Evolutionary conservation across 1,140 invertebrate genomes (phyloP).

Genomic region (Trichogramma pretiosum): DNA sequence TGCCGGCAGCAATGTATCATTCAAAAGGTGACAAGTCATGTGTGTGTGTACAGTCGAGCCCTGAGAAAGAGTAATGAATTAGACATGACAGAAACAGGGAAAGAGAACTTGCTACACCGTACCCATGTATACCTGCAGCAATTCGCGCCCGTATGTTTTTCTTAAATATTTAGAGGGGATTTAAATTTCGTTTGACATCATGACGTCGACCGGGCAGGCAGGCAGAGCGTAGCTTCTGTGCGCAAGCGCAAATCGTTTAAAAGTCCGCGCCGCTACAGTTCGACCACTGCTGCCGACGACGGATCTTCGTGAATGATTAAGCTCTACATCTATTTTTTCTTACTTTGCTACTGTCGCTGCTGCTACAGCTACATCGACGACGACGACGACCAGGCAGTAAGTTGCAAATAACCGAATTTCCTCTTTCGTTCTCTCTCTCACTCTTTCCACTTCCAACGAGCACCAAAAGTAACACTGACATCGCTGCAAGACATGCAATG

Average conservation of each 20-base stretch:
- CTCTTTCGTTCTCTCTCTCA: slow-evolving; percentile 10
- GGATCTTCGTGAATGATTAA: slow-evolving; percentile 40
- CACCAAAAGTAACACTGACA: too few species aligned
- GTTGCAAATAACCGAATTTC: slow-evolving; percentile 3
- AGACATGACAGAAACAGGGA: slow-evolving; percentile 8
- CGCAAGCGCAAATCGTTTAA: slow-evolving; percentile 42
- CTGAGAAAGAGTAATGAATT: slow-evolving; percentile 17
- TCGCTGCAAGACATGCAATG: too few species aligned
- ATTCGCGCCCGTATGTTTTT: slow-evolving; percentile 17
- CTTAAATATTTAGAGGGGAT: slow-evolving; percentile 44
- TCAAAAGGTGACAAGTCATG: slow-evolving; percentile 18
- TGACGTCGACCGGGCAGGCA: slow-evolving; percentile 28
- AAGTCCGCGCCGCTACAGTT: slow-evolving; percentile 33
- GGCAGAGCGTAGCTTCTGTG: too few species aligned
- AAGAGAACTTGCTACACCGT: slow-evolving; percentile 3
- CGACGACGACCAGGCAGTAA: background rate
- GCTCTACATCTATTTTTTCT: slow-evolving; percentile 19
- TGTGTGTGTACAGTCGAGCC: too few species aligned
- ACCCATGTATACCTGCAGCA: slow-evolving; percentile 10
- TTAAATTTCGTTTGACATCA: slow-evolving; percentile 35
- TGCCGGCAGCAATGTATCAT: slow-evolving; percentile 12
- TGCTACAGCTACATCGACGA: background rate
- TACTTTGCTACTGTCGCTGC: slow-evolving; percentile 10
- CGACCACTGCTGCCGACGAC: too few species aligned
- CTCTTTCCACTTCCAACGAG: too few species aligned